phyloP scores from a whole-genome alignment of 2,888 invertebrate genomes.

The Caenorhabditis wallacei region DNA sequence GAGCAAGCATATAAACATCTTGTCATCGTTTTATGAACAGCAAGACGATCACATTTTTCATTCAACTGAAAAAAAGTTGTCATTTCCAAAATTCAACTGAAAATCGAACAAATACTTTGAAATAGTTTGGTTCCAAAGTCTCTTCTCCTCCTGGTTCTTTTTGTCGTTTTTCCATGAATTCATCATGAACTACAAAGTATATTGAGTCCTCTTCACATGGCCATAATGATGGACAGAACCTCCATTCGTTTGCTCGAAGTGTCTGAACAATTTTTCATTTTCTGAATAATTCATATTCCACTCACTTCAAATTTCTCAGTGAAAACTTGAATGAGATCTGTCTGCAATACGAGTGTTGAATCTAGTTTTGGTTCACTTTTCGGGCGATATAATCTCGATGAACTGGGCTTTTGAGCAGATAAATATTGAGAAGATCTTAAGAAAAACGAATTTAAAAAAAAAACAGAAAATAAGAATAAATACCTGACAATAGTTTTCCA shows the following conservation, averaged over 20 bases:
- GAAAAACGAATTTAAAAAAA: not conserved
- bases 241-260: constrained; percentile 65
- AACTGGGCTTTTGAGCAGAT: constrained; percentile 38
- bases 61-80: constrained; percentile 61
- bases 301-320: constrained; percentile 61
- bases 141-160: constrained; percentile 39
- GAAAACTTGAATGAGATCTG: constrained; percentile 63
- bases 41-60: constrained; percentile 71
- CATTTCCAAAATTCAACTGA: not conserved
- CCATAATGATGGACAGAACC: constrained; percentile 64
- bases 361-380: constrained; percentile 68
- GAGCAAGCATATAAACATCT: constrained; percentile 69
- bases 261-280: constrained; percentile 41
- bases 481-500: constrained; percentile 55
- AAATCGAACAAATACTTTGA: constrained; percentile 34
- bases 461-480: not conserved
- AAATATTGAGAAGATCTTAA: constrained; percentile 35
- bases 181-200: constrained; percentile 67
- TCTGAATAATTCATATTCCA: not conserved
- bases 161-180: constrained; percentile 53
- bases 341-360: constrained; percentile 61
- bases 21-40: constrained; percentile 67
- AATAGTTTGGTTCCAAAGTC: constrained; percentile 49
- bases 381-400: constrained; percentile 56
- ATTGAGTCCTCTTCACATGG: constrained; percentile 64